A percentile compares a stretch with the other conserved stretches of the same genome.
phyloP scores from a whole-genome alignment of 2,797 vertebrate species.

The Semotilus atromaculatus region DNA sequence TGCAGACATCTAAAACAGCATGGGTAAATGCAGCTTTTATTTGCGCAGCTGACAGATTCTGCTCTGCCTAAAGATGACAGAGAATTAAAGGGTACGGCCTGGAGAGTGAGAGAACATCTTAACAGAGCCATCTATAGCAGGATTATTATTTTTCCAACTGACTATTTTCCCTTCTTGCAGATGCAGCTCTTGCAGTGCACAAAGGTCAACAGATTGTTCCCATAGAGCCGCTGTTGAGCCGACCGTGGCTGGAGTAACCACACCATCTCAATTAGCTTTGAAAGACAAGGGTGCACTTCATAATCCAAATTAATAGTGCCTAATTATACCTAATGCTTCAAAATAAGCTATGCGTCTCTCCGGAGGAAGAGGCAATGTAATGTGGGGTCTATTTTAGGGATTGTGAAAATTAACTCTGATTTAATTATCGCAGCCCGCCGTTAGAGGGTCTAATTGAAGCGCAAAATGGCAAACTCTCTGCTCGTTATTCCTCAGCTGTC shows the following conservation, averaged over 20 bases:
- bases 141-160: slow-evolving; percentile 47
- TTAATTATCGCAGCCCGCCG: slow-evolving; percentile 74
- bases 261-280: slow-evolving; percentile 51
- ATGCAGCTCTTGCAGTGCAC: slow-evolving; percentile 9
- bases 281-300: slow-evolving; percentile 60
- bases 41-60: background rate
- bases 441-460: slow-evolving; percentile 70
- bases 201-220: slow-evolving; percentile 56
- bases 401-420: slow-evolving; percentile 76
- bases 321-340: slow-evolving; percentile 80
- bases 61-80: slow-evolving; percentile 30
- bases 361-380: slow-evolving; percentile 72
- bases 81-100: background rate
- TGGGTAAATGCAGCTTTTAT: slow-evolving; percentile 25
- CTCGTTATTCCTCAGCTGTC: slow-evolving; percentile 33
- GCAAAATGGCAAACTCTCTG: slow-evolving; percentile 49
- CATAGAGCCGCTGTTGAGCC: slow-evolving; percentile 39
- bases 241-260: slow-evolving; percentile 9
- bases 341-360: slow-evolving; percentile 74
- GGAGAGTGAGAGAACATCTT: slow-evolving; percentile 18
- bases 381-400: slow-evolving; percentile 73
- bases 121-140: slow-evolving; percentile 46
- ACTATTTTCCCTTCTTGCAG: slow-evolving; percentile 52
- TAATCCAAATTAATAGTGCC: slow-evolving; percentile 75
- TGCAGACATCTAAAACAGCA: slow-evolving; percentile 11